These are phyloP conservation scores for Drosophila sordidula DNA, from an alignment of 2,888 invertebrate species.

Conservation along the genomic window DNA sequence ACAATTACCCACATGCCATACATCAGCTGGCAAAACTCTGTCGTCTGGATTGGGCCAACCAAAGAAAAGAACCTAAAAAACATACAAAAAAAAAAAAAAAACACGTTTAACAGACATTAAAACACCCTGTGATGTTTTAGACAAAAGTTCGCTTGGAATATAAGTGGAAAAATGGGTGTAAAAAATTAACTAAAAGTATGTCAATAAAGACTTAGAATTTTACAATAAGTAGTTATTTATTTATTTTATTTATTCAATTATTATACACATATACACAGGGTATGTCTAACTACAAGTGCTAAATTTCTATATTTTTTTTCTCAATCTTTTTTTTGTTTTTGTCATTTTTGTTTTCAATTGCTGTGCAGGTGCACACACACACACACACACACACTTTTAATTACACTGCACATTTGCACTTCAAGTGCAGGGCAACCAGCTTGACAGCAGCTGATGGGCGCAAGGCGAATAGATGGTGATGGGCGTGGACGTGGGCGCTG, in stretches of 20 bases:
- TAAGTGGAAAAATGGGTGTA: too few relatives aligned
- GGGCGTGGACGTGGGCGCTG: slow-evolving; percentile 12
- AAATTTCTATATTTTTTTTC: slow-evolving; percentile 33
- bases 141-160: too few relatives aligned
- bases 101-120: background rate
- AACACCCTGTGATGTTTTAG: slow-evolving; percentile 7
- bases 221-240: too few relatives aligned
- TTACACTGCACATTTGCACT: slow-evolving; percentile 78
- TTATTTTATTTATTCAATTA: too few relatives aligned
- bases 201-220: too few relatives aligned
- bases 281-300: slow-evolving; percentile 18
- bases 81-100: background rate
- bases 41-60: slow-evolving; percentile 11
- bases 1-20: slow-evolving; percentile 62
- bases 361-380: slow-evolving; percentile 20
- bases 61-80: slow-evolving; percentile 22
- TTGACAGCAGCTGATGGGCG: slow-evolving; percentile 42
- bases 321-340: slow-evolving; percentile 25
- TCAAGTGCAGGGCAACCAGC: slow-evolving; percentile 60
- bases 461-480: background rate
- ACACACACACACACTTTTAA: slow-evolving; percentile 50
- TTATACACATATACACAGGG: slow-evolving; percentile 12
- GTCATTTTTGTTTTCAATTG: slow-evolving; percentile 56
- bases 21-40: slow-evolving; percentile 17
- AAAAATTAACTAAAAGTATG: too few relatives aligned